Evolutionary conservation across 2,797 vertebrate species (phyloP), one percentile per base, ranked within the genome.

Genomic region (Periophthalmus magnuspinnatus): DNA sequence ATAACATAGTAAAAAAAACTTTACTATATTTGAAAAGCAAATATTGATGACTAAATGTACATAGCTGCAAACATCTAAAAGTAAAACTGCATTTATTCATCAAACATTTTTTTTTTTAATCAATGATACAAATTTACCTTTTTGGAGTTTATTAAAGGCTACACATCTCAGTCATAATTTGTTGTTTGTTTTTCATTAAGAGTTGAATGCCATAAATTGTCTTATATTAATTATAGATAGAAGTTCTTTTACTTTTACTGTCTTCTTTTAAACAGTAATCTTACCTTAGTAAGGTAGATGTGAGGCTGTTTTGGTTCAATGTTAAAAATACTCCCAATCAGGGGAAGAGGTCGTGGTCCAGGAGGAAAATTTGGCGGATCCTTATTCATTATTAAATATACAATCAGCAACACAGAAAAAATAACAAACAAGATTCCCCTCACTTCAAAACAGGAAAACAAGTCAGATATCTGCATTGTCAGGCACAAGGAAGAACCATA

Each of bases 251-350:
- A n/a, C n/a, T n/a, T n/a, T n/a, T n/a, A n/a, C 58, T 56, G 7
- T 41, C 55, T 19, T 33, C 8, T 36, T 58, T 57, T 8, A 28
- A 24, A 11, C 36, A 74, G 5, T n/a, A 8, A 16, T 21, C 93
- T 93, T 91, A 95, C 94, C 94, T 95, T 94, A 60, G 93, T 94
- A 38, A 95, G 81, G 1, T 92, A 93, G 76, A 93, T 87, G 62
- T 95, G 94, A 76, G 94, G 94, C 65, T 94, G 88, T 73, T 88
- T 93, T 1, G 89, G 71, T 75, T 94, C 92, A 54, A 94, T 90
- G 63, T 70, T 89, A 78, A 94, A 93, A 48, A 94, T n/a, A 45
- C 94, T 95, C 81, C 94, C 95, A 9, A 95, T 68, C 0, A 95
- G 38, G 64, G 95, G 94, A n/a, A 95, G 84, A 41, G 90, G 77